These are phyloP conservation scores for Hololepta plana DNA, from an alignment of 2,888 invertebrate species.

Conservation along the genomic window DNA sequence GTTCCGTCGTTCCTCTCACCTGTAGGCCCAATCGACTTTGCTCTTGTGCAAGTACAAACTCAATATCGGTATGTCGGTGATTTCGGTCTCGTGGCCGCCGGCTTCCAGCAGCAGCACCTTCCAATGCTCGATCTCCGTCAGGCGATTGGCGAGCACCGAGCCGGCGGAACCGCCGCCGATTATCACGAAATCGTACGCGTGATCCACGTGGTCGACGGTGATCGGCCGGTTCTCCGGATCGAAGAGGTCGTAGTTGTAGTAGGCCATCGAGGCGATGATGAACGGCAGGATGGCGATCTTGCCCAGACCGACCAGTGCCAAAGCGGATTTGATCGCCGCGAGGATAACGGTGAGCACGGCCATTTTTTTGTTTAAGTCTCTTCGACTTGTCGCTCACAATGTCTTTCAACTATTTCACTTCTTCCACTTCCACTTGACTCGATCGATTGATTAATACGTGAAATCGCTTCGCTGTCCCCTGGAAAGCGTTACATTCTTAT, in stretches of 20 bases:
- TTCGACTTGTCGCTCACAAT: constrained; percentile 2
- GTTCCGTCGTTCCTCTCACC: too few species aligned
- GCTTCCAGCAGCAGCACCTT: constrained; percentile 66
- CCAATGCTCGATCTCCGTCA: constrained; percentile 63
- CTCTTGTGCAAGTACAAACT: constrained; percentile 79
- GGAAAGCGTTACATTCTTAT: too few species aligned
- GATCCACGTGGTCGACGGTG: constrained; percentile 39
- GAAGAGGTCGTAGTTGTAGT: constrained; percentile 69
- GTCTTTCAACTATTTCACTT: constrained; percentile 5
- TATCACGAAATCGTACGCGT: constrained; percentile 66
- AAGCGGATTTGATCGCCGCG: constrained; percentile 52
- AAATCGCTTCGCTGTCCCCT: too few species aligned
- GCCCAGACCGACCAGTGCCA: constrained; percentile 49
- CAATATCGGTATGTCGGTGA: constrained; percentile 72
- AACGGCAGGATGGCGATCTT: constrained; percentile 58
- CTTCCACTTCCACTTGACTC: too few species aligned
- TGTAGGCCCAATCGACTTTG: constrained; percentile 80
- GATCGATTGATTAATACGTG: too few species aligned
- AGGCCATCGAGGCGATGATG: constrained; percentile 57
- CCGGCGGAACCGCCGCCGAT: constrained; percentile 77
- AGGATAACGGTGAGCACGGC: constrained; percentile 30
- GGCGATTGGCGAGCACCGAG: constrained; percentile 61
- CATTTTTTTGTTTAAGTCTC: constrained; percentile 10
- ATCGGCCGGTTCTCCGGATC: constrained; percentile 72
- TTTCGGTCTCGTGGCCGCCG: constrained; percentile 74